Percentiles rank a stretch among this genome's conserved stretches.
Evolutionary conservation across 2,888 invertebrate species (phyloP).

Genomic region (Caenorhabditis sp.): DNA sequence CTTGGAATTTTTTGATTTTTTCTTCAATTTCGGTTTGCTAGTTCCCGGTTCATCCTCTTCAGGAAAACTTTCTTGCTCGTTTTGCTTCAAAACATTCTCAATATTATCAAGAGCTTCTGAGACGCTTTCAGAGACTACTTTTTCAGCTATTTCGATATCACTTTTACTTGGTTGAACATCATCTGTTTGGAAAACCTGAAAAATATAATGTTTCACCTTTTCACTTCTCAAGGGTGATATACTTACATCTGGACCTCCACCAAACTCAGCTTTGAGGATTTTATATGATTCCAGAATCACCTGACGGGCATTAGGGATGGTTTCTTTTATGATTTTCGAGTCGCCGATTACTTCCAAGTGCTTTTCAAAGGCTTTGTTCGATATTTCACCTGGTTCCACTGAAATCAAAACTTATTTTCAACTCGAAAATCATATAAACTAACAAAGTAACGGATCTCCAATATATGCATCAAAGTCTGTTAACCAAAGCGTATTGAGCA

Average conservation of each 20-base stretch:
- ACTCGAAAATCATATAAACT: not conserved
- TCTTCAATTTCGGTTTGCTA: too few species aligned
- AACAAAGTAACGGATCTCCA: slow-evolving; percentile 5
- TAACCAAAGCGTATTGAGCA: slow-evolving; percentile 21
- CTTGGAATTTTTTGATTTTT: too few species aligned
- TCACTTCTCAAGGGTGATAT: not conserved
- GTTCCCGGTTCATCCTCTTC: too few species aligned
- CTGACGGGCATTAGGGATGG: too few species aligned
- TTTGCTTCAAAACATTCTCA: not conserved
- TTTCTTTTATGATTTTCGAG: too few species aligned
- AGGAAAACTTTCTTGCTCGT: too few species aligned
- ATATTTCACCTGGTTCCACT: slow-evolving; percentile 36
- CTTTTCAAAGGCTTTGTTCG: too few species aligned
- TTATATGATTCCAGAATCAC: too few species aligned
- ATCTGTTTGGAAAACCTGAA: not conserved
- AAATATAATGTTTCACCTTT: not conserved
- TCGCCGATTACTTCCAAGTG: too few species aligned
- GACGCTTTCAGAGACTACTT: not conserved
- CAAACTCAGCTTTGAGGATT: slow-evolving; percentile 65
- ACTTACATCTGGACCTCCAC: slow-evolving; percentile 72
- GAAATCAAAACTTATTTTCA: slow-evolving; percentile 8
- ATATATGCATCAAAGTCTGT: slow-evolving; percentile 20
- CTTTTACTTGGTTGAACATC: not conserved
- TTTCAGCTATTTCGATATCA: not conserved
- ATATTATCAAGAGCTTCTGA: not conserved